Base-by-base conservation (phyloP, 1,140 invertebrate species). In the Maniola jurtina region DNA sequence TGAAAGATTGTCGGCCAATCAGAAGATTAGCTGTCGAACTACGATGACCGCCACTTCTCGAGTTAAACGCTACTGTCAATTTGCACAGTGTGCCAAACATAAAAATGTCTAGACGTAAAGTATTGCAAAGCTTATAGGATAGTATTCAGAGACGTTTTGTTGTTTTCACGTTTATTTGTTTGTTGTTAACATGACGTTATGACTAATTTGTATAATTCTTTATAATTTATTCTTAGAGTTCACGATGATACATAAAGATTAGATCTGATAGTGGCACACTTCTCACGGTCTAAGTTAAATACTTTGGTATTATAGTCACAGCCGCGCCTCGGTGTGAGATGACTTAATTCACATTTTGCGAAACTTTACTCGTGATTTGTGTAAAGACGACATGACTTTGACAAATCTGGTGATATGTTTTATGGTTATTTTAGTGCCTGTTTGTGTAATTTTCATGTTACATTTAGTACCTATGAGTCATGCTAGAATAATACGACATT, bases 201-300 rank as follows among this genome's bases (percentile, higher is more conserved):
- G 62, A 59, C 54, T 66, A 67, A 69, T 66, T 64, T 67, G 64
- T 70, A 56, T 56, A 61, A 70, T 59, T 66, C 66, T 56, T 70
- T 70, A 59, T 58, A 66, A 66, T 72, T 69, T 69, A 64, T 63
- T 66, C 54, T 40, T 15, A 48, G 61, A 64, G 54, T 59, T 61
- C 64, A 70, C 71, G 73, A 72, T 69, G 65, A 68, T 58, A 76
- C 66, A 69, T 78, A 70, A 68, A 38, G 76, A 78, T 78, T 72
- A 54, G 11, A 78, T 78, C 73, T 70, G 68, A 67, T 71, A 69
- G 66, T 68, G 74, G 69, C 72, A 75, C 69, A 70, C 65, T 77
- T 77, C 77, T 79, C 77, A 79, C 77, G 77, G 68, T 75, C 60
- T 68, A 70, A 62, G 58, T 68, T 61, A 72, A 73, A 76, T 73